A percentile compares a stretch with the other conserved stretches of the same genome.
These are phyloP conservation scores for Turnix velox DNA, from an alignment of 2,113 vertebrate species.

Conservation along the genomic window DNA sequence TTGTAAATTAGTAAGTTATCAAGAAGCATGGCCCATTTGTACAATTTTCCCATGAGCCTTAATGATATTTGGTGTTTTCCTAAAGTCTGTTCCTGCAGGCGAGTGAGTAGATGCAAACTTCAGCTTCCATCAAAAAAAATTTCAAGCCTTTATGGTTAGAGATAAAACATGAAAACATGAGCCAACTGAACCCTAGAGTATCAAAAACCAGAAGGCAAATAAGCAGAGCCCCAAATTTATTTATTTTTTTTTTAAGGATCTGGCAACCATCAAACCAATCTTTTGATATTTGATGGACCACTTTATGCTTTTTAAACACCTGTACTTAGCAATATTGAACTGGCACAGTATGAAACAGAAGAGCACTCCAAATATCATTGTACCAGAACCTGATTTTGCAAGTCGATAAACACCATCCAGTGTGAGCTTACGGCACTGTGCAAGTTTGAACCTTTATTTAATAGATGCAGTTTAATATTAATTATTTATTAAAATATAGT, in stretches of 20 bases:
- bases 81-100: slow-evolving; percentile 43
- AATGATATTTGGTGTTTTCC: slow-evolving; percentile 43
- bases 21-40: slow-evolving; percentile 32
- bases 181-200: slow-evolving; percentile 52
- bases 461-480: slow-evolving; percentile 60
- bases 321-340: slow-evolving; percentile 67
- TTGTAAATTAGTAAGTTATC: slow-evolving; percentile 62
- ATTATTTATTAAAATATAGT: slow-evolving; percentile 60
- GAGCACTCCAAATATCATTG: slow-evolving; percentile 47
- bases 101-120: slow-evolving; percentile 53
- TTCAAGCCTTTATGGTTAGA: slow-evolving; percentile 42
- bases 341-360: slow-evolving; percentile 65
- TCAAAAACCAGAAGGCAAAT: slow-evolving; percentile 58
- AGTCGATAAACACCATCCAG: slow-evolving; percentile 60
- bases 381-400: slow-evolving; percentile 57
- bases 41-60: slow-evolving; percentile 33
- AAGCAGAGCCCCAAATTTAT: background rate
- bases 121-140: slow-evolving; percentile 35
- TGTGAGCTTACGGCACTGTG: slow-evolving; percentile 57
- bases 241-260: slow-evolving; percentile 25
- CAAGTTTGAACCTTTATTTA: slow-evolving; percentile 60
- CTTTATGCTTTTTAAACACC: slow-evolving; percentile 60
- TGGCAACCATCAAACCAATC: slow-evolving; percentile 40
- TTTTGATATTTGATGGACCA: slow-evolving; percentile 59
- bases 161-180: slow-evolving; percentile 51